A percentile compares a stretch with the other conserved stretches of the same genome.
phyloP scores from a whole-genome alignment of 2,113 vertebrate genomes.

The Ophthalmolycus amberensis region DNA sequence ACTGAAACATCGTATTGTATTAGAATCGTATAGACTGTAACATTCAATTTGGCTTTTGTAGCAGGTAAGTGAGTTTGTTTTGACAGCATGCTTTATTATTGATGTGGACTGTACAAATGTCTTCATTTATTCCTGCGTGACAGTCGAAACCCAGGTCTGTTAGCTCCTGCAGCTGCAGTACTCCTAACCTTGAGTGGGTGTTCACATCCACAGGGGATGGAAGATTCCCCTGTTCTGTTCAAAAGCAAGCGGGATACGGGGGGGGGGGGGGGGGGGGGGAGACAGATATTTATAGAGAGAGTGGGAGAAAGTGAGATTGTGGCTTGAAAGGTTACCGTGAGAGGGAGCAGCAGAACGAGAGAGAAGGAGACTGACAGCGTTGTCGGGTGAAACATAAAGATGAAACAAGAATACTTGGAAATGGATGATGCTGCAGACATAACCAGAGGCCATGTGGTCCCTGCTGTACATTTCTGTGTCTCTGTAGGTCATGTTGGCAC shows the following conservation, averaged over 20 bases:
- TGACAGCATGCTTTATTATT: slow-evolving; percentile 26
- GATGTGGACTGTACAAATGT: slow-evolving; percentile 26
- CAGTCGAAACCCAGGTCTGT: slow-evolving; percentile 29
- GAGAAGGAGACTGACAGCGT: slow-evolving; percentile 42
- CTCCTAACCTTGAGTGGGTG: slow-evolving; percentile 75
- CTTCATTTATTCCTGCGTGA: slow-evolving; percentile 34
- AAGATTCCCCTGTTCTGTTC: slow-evolving; percentile 66
- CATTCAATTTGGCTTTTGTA: slow-evolving; percentile 25
- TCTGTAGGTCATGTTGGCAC: slow-evolving; percentile 54
- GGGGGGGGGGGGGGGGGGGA: slow-evolving; percentile 14
- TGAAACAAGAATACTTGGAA: slow-evolving; percentile 45
- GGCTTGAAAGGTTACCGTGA: slow-evolving; percentile 71
- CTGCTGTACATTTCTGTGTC: slow-evolving; percentile 37
- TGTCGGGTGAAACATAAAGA: slow-evolving; percentile 46
- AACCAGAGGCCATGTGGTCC: slow-evolving; percentile 35
- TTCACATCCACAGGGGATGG: slow-evolving; percentile 71
- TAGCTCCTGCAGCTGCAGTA: slow-evolving; percentile 46
- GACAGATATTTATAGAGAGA: slow-evolving; percentile 77
- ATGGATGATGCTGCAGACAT: slow-evolving; percentile 45
- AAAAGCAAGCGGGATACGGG: slow-evolving; percentile 21
- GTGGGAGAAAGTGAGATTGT: slow-evolving; percentile 68
- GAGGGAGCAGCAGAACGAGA: slow-evolving; percentile 52
- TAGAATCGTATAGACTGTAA: slow-evolving; percentile 16
- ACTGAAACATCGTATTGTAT: slow-evolving; percentile 16
- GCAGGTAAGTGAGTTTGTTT: slow-evolving; percentile 26